These are phyloP conservation scores for Nycteola revayana DNA, from an alignment of 2,888 invertebrate genomes.

Conservation along the genomic window DNA sequence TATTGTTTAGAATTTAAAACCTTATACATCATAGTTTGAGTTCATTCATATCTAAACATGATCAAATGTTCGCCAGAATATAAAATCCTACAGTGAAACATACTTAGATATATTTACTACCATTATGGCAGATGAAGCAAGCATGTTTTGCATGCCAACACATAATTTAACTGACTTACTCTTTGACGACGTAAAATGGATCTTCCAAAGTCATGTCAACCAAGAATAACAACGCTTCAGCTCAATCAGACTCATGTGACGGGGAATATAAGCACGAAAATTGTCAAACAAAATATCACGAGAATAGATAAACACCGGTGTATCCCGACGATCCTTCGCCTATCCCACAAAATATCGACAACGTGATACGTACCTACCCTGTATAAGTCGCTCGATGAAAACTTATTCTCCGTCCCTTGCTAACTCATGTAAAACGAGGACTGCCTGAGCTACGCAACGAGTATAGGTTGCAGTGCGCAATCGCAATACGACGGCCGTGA, in stretches of 20 bases:
- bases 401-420: slow-evolving; percentile 67
- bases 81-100: no score
- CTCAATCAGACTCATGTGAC: slow-evolving; percentile 60
- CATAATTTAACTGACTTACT: slow-evolving; percentile 88
- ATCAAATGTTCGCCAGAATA: no score
- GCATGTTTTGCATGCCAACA: no score
- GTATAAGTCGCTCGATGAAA: slow-evolving; percentile 57
- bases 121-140: no score
- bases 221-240: slow-evolving; percentile 50
- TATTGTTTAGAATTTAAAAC: no score
- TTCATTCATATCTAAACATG: no score
- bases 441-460: slow-evolving; percentile 42
- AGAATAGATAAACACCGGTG: slow-evolving; percentile 43
- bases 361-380: slow-evolving; percentile 55
- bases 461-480: slow-evolving; percentile 57
- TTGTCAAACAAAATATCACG: slow-evolving; percentile 29
- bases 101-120: no score
- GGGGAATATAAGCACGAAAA: slow-evolving; percentile 27
- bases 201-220: slow-evolving; percentile 98
- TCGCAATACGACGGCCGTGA: slow-evolving; percentile 40
- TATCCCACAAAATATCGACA: slow-evolving; percentile 78
- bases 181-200: slow-evolving; percentile 99
- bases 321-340: slow-evolving; percentile 54
- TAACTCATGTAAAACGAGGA: slow-evolving; percentile 46
- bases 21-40: no score